Percentiles rank a stretch among this genome's conserved stretches.
These are phyloP conservation scores for Siderastrea siderea DNA, from an alignment of 92 coral and sea anemone species.

Conservation along the genomic window DNA sequence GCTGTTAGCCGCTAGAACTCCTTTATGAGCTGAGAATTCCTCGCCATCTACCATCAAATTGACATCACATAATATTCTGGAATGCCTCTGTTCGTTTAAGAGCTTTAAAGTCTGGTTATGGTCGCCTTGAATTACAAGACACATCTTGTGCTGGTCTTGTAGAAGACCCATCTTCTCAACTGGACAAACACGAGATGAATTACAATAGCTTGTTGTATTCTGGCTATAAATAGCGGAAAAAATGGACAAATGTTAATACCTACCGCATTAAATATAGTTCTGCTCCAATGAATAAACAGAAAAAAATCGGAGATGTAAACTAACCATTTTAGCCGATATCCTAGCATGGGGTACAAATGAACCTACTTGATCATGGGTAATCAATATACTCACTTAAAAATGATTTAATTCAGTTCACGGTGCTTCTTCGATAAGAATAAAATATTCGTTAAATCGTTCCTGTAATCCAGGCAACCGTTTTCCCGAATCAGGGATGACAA, in stretches of 20 bases:
- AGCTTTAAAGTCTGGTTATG: constrained; percentile 32
- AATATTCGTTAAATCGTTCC: background rate
- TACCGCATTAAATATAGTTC: background rate
- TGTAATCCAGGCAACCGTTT: background rate
- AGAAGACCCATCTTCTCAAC: constrained; percentile 20
- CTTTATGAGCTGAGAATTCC: constrained; percentile 91
- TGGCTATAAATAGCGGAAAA: too few species aligned
- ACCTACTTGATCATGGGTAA: background rate
- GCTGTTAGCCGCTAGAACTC: constrained; percentile 92
- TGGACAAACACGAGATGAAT: background rate
- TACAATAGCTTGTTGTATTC: too few species aligned
- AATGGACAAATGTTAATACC: background rate
- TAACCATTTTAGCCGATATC: background rate
- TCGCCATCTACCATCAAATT: constrained; percentile 75
- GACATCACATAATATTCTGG: constrained; percentile 85
- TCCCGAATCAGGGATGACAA: background rate
- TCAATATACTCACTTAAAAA: background rate
- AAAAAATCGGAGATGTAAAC: constrained; percentile 1
- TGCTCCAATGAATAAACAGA: constrained; percentile 14
- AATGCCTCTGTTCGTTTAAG: constrained; percentile 78
- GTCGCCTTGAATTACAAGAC: constrained; percentile 21
- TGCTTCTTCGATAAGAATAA: background rate
- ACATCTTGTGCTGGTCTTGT: background rate
- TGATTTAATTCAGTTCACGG: background rate
- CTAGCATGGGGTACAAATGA: background rate